These are phyloP conservation scores for Drosophila dives DNA, from an alignment of 2,888 invertebrate species.

Conservation along the genomic window DNA sequence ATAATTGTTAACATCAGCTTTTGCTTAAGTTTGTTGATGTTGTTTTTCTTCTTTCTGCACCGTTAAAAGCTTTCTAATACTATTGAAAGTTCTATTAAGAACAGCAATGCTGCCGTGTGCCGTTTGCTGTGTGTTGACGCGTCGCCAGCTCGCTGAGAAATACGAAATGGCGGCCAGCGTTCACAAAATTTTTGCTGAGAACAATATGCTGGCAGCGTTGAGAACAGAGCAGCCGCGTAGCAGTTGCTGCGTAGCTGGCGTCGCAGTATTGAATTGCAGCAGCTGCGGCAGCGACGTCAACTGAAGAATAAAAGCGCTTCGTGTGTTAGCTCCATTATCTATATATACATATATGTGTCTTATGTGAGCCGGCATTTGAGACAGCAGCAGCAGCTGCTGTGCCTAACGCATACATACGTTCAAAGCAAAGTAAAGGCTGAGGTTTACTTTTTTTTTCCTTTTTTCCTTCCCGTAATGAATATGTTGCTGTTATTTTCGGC, in stretches of 20 bases:
- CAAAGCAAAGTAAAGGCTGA: conserved; percentile 19
- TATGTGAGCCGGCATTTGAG: conserved; percentile 62
- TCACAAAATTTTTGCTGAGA: conserved; percentile 65
- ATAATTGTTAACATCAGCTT: conserved; percentile 26
- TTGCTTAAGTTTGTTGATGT: conserved; percentile 24
- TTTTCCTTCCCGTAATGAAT: conserved; percentile 31
- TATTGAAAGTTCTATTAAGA: conserved; percentile 54
- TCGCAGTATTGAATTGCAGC: conserved; percentile 29
- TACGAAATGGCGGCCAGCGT: conserved; percentile 69
- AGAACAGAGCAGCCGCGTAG: conserved; percentile 7
- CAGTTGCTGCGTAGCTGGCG: conserved; percentile 38
- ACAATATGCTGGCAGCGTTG: conserved; percentile 57
- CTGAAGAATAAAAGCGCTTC: conserved; percentile 54
- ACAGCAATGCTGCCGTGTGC: conserved; percentile 42
- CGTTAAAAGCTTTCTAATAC: conserved; percentile 68
- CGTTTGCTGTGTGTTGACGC: conserved; percentile 69
- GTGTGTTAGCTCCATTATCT: conserved; percentile 26
- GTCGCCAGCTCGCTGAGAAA: conserved; percentile 81
- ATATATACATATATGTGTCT: conserved; percentile 16
- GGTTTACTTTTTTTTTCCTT: conserved; percentile 2
- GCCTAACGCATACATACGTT: conserved; percentile 20
- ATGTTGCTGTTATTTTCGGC: conserved; percentile 52
- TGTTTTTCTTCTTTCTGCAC: conserved; percentile 17
- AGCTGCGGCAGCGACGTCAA: conserved; percentile 25
- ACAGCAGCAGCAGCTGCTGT: conserved; percentile 39